A percentile compares a stretch with the other conserved stretches of the same genome.
Evolutionary conservation across 2,888 invertebrate species (phyloP).

Genomic region (Morpho achilles): DNA sequence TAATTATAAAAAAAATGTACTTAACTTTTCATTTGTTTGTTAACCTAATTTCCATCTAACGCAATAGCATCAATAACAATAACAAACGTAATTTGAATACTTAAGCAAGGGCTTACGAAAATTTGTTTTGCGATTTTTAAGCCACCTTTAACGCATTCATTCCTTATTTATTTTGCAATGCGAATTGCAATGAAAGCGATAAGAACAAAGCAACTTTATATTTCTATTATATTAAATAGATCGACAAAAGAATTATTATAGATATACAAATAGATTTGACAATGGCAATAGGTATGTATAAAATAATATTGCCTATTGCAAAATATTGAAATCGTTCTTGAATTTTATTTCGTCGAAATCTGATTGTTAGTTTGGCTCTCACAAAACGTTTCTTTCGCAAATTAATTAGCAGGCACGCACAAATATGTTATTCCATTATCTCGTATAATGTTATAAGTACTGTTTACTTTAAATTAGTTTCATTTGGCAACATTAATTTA

Average conservation of each 20-base stretch:
- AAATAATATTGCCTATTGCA: slow-evolving; percentile 5
- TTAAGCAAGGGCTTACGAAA: neutral
- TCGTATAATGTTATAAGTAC: neutral
- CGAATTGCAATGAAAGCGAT: neutral
- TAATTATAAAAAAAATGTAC: no score
- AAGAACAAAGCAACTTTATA: neutral
- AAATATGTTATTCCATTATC: slow-evolving; percentile 8
- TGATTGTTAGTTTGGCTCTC: slow-evolving; percentile 6
- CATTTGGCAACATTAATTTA: neutral
- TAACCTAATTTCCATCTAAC: no score
- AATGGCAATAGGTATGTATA: neutral
- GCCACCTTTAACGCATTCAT: no score
- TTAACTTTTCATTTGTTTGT: no score
- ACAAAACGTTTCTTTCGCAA: slow-evolving; percentile 9
- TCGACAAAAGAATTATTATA: neutral
- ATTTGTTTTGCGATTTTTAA: no score
- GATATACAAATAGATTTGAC: neutral
- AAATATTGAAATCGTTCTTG: slow-evolving; percentile 8
- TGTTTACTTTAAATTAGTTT: neutral
- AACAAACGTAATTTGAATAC: no score
- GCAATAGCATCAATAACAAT: no score
- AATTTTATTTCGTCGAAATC: slow-evolving; percentile 5
- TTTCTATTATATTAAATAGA: neutral
- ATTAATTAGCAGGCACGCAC: slow-evolving; percentile 8
- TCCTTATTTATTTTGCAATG: no score